A percentile compares a stretch with the other conserved stretches of the same genome.
Evolutionary conservation across 2,888 invertebrate species (phyloP).

Genomic region (Philhelius pedissequus): DNA sequence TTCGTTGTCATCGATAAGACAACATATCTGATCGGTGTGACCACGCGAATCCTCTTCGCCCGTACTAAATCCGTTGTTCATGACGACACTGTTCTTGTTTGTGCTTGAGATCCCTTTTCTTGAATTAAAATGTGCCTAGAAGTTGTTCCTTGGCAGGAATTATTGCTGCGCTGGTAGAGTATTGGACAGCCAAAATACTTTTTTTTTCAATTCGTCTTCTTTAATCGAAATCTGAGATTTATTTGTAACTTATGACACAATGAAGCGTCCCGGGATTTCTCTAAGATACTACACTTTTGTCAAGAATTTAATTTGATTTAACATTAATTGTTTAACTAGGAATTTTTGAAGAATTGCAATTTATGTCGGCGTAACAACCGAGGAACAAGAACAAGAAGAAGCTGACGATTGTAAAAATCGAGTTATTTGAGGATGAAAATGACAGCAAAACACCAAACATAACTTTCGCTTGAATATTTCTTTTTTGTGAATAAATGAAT

Average conservation of each 20-base stretch:
- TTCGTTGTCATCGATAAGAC: slow-evolving; percentile 92
- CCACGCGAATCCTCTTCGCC: slow-evolving; percentile 94
- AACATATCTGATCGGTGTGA: slow-evolving; percentile 93
- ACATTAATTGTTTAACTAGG: background rate
- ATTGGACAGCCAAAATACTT: background rate
- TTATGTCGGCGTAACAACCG: slow-evolving; percentile 20
- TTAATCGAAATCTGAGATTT: background rate
- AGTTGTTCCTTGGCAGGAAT: slow-evolving; percentile 18
- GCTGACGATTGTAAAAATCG: slow-evolving; percentile 30
- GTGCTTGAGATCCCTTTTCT: background rate
- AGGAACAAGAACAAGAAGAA: slow-evolving; percentile 15
- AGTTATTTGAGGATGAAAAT: slow-evolving; percentile 56
- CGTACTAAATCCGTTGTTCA: slow-evolving; percentile 91
- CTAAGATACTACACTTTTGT: slow-evolving; percentile 11
- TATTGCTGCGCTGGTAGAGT: background rate
- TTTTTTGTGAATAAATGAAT: slow-evolving; percentile 39
- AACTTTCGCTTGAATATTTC: slow-evolving; percentile 65
- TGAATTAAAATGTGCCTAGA: slow-evolving; percentile 45
- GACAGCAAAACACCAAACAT: slow-evolving; percentile 69
- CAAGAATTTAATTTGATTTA: background rate
- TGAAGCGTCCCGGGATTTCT: slow-evolving; percentile 23
- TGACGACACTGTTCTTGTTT: slow-evolving; percentile 45
- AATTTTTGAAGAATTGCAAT: slow-evolving; percentile 11
- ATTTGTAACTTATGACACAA: slow-evolving; percentile 53
- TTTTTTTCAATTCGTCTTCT: slow-evolving; percentile 6